These are phyloP conservation scores for Phyllotreta cruciferae DNA, from an alignment of 2,888 invertebrate species.

Conservation along the genomic window DNA sequence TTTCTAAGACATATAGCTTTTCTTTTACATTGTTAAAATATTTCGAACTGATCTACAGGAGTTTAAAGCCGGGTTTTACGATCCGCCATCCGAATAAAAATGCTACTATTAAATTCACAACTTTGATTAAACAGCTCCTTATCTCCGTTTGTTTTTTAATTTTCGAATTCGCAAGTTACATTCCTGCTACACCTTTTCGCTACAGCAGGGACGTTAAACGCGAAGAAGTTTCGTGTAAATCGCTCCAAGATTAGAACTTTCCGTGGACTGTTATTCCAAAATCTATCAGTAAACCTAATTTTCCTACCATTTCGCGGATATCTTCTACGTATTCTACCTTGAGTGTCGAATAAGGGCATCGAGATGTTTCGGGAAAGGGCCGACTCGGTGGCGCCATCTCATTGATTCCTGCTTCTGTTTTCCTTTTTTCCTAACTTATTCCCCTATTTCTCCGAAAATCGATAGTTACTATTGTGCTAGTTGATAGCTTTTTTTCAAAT, in stretches of 20 bases:
- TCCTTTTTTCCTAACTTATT: conserved; percentile 26
- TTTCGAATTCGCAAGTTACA: conserved; percentile 11
- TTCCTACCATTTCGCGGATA: too few species aligned
- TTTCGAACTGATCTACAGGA: conserved; percentile 20
- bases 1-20: conserved; percentile 6
- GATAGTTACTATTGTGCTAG: conserved; percentile 22
- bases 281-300: too few species aligned
- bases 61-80: conserved; percentile 20
- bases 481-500: neutral
- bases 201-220: too few species aligned
- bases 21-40: conserved; percentile 23
- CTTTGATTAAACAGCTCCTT: conserved; percentile 25
- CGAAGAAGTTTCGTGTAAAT: too few species aligned
- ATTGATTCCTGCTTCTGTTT: conserved; percentile 46
- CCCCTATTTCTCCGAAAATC: conserved; percentile 22
- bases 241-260: too few species aligned
- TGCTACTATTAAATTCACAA: conserved; percentile 24
- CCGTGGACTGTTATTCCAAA: too few species aligned
- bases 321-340: conserved; percentile 32
- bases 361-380: conserved; percentile 31
- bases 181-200: too few species aligned
- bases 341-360: conserved; percentile 34
- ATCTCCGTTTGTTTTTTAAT: conserved; percentile 24
- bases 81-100: conserved; percentile 25
- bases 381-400: conserved; percentile 51